Evolutionary conservation across 2,797 vertebrate species (phyloP).

Genomic region (Neostethus bicornis): DNA sequence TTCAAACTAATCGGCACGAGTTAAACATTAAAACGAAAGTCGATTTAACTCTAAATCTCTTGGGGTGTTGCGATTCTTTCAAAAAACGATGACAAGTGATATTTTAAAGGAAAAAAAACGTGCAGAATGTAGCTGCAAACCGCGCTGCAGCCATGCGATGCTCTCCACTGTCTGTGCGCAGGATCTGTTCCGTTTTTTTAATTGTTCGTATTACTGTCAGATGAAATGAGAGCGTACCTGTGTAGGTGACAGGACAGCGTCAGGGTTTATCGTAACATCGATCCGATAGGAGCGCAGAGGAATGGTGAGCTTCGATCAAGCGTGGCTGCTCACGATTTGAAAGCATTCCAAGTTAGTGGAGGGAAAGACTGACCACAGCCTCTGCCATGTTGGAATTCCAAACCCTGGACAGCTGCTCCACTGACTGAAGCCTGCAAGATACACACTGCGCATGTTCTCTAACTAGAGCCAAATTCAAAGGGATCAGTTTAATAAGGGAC

Average conservation of each 20-base stretch:
- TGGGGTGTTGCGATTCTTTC: neutral
- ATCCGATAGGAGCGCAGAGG: slow-evolving; percentile 85
- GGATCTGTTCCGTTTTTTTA: slow-evolving; percentile 52
- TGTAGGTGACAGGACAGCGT: slow-evolving; percentile 83
- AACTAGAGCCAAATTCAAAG: slow-evolving; percentile 95
- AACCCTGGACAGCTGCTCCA: slow-evolving; percentile 97
- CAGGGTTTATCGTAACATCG: slow-evolving; percentile 87
- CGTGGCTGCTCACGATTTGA: slow-evolving; percentile 89
- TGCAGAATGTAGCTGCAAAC: slow-evolving; percentile 15
- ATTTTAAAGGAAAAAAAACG: slow-evolving; percentile 2
- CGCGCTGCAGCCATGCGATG: slow-evolving; percentile 58
- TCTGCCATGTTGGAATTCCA: slow-evolving; percentile 99
- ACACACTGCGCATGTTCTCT: slow-evolving; percentile 91
- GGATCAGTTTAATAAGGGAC: slow-evolving; percentile 49
- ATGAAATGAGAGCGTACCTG: slow-evolving; percentile 87
- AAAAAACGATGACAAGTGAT: slow-evolving; percentile 16
- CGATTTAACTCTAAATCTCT: slow-evolving; percentile 35
- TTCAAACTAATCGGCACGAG: slow-evolving; percentile 36
- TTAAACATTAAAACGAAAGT: slow-evolving; percentile 11
- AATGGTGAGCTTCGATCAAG: slow-evolving; percentile 84
- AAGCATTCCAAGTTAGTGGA: slow-evolving; percentile 98
- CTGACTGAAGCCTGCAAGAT: slow-evolving; percentile 88
- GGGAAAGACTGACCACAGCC: slow-evolving; percentile 94
- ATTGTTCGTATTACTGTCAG: slow-evolving; percentile 62
- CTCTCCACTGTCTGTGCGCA: slow-evolving; percentile 51